These are phyloP conservation scores for Pseudolaguvia tuberculata DNA, from an alignment of 2,113 vertebrate genomes.

Conservation along the genomic window DNA sequence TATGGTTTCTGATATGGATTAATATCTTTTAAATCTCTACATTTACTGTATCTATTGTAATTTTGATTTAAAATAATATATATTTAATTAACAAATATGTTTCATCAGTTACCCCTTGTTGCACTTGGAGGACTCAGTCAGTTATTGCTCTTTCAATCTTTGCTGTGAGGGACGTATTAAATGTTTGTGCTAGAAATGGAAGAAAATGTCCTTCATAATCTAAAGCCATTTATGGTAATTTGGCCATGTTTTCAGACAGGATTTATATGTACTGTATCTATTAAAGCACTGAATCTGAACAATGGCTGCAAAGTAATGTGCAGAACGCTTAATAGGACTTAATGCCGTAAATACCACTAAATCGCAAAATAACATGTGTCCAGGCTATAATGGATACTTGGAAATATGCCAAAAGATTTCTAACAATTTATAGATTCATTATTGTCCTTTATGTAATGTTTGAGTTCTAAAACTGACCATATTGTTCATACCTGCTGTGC, in stretches of 20 bases:
- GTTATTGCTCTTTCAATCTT: constrained; percentile 38
- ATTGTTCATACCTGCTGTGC: neutral
- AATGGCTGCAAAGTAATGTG: constrained; percentile 77
- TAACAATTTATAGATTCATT: constrained; percentile 83
- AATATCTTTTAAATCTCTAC: no score
- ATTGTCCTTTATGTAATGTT: constrained; percentile 73
- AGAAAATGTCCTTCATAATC: constrained; percentile 80
- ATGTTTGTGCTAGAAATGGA: constrained; percentile 69
- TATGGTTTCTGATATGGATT: no score
- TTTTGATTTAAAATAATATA: no score
- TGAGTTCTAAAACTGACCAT: constrained; percentile 41
- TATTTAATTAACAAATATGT: no score
- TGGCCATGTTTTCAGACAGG: constrained; percentile 82
- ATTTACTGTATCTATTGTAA: no score
- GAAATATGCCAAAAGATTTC: constrained; percentile 86
- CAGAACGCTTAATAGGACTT: constrained; percentile 74
- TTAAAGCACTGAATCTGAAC: constrained; percentile 80
- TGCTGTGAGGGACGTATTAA: constrained; percentile 45
- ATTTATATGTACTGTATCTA: constrained; percentile 84
- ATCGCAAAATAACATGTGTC: constrained; percentile 73
- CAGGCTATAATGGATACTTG: constrained; percentile 90
- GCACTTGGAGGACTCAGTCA: constrained; percentile 38
- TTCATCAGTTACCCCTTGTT: constrained; percentile 24
- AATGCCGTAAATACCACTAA: constrained; percentile 71
- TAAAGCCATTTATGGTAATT: constrained; percentile 93